Conservation (phyloP, 2,113 vertebrate genomes). For the Boleophthalmus pectinirostris region DNA sequence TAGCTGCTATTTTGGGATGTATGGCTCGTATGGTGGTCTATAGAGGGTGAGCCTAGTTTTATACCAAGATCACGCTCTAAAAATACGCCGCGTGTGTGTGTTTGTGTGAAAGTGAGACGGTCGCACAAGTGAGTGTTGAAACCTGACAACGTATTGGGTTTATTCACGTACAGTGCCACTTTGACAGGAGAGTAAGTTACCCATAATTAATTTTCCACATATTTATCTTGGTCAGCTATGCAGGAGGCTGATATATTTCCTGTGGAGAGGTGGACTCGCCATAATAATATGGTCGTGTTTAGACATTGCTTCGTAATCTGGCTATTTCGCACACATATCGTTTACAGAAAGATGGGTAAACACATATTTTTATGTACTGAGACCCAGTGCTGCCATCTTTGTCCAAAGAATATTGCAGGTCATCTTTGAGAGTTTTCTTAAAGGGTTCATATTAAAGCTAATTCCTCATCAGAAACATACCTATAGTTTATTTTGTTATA, state of each 20-base stretch:
- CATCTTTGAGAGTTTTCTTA: too few relatives aligned
- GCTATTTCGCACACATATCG: neutral
- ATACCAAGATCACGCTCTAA: conserved; percentile 75
- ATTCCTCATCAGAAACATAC: too few relatives aligned
- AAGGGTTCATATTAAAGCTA: too few relatives aligned
- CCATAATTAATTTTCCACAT: conserved; percentile 45
- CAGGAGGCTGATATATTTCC: neutral
- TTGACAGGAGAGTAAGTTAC: conserved; percentile 23
- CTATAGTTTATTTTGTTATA: too few relatives aligned
- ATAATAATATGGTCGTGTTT: neutral
- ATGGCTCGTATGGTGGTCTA: conserved; percentile 77
- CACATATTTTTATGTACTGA: neutral
- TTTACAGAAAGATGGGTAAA: neutral
- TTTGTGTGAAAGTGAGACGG: conserved; percentile 39
- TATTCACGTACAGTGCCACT: conserved; percentile 39
- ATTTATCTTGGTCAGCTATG: conserved; percentile 33
- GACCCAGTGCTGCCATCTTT: neutral
- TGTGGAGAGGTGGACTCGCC: neutral
- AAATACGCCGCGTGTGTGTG: conserved; percentile 73
- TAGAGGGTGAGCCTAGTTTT: conserved; percentile 71
- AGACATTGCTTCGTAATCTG: neutral
- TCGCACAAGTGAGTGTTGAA: conserved; percentile 65
- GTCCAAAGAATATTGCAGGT: neutral
- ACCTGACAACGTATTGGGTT: conserved; percentile 50
- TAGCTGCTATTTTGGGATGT: conserved; percentile 82